Conservation (phyloP, 2,888 invertebrate genomes). For the Aphrophora alni region DNA sequence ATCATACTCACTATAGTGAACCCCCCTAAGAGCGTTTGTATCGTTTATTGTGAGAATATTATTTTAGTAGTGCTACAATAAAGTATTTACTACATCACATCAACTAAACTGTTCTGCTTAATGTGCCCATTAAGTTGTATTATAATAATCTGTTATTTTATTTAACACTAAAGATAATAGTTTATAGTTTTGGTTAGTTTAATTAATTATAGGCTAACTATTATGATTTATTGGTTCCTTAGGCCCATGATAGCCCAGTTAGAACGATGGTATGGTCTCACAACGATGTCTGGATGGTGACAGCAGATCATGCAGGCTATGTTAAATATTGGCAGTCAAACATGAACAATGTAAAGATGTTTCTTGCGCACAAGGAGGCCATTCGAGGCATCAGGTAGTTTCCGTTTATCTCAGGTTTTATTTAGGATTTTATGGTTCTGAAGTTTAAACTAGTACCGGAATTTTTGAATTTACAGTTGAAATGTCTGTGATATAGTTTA, state of each 20-base stretch:
- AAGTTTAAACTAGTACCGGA: not conserved
- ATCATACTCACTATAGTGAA: too few species aligned
- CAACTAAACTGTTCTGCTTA: too few species aligned
- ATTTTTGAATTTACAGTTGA: too few species aligned
- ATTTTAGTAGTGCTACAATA: too few species aligned
- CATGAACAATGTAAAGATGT: slow-evolving; percentile 99
- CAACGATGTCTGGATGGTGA: slow-evolving; percentile 99
- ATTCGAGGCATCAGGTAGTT: slow-evolving; percentile 95
- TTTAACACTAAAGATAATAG: too few species aligned
- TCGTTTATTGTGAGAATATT: too few species aligned
- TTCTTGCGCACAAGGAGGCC: slow-evolving; percentile 99
- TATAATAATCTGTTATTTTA: too few species aligned
- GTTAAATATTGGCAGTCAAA: slow-evolving; percentile 99
- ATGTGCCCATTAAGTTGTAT: too few species aligned
- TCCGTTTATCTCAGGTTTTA: slow-evolving; percentile 20
- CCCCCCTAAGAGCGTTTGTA: too few species aligned
- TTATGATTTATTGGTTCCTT: slow-evolving; percentile 46
- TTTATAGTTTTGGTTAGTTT: too few species aligned
- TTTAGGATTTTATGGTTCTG: not conserved
- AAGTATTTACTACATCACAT: too few species aligned
- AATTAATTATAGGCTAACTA: too few species aligned
- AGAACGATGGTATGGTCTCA: slow-evolving; percentile 99
- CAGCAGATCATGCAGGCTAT: slow-evolving; percentile 97
- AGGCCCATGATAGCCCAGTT: slow-evolving; percentile 99
- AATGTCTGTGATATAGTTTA: not conserved